phyloP scores from a whole-genome alignment of 92 coral and sea anemone genomes.

The Virgularia gustaviana region DNA sequence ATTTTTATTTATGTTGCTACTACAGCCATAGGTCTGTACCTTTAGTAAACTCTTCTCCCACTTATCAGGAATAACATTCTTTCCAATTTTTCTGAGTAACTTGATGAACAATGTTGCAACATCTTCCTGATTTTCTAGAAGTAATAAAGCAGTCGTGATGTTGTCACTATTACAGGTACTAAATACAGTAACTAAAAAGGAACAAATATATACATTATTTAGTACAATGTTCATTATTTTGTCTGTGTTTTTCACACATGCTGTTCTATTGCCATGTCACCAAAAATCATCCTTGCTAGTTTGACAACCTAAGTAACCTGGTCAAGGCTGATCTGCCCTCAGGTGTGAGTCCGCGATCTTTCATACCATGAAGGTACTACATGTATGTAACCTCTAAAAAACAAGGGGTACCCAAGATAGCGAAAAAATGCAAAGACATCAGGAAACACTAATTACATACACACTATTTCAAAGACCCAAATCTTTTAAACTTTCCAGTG shows the following conservation, averaged over 20 bases:
- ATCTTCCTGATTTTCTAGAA: conserved; percentile 66
- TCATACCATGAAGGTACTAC: too few species aligned
- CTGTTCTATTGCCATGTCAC: not conserved
- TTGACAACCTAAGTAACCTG: too few species aligned
- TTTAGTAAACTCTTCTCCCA: conserved; percentile 89
- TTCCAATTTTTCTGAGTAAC: conserved; percentile 64
- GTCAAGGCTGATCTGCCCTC: too few species aligned
- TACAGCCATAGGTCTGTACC: conserved; percentile 56
- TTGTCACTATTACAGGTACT: not conserved
- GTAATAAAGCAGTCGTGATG: not conserved
- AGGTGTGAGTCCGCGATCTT: too few species aligned
- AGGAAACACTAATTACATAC: too few species aligned
- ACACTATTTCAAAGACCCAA: too few species aligned
- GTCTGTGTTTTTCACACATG: not conserved
- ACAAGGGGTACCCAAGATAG: too few species aligned
- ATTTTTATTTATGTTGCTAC: not conserved
- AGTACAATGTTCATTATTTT: not conserved
- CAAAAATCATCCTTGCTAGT: not conserved
- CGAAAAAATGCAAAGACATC: too few species aligned
- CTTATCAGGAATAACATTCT: conserved; percentile 77
- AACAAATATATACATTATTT: not conserved
- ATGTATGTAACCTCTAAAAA: too few species aligned
- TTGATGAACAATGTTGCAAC: conserved; percentile 67
- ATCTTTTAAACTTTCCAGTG: too few species aligned
- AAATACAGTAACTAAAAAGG: not conserved